Conservation (phyloP, 2,888 invertebrate species). For the Leistus spinibarbis region DNA sequence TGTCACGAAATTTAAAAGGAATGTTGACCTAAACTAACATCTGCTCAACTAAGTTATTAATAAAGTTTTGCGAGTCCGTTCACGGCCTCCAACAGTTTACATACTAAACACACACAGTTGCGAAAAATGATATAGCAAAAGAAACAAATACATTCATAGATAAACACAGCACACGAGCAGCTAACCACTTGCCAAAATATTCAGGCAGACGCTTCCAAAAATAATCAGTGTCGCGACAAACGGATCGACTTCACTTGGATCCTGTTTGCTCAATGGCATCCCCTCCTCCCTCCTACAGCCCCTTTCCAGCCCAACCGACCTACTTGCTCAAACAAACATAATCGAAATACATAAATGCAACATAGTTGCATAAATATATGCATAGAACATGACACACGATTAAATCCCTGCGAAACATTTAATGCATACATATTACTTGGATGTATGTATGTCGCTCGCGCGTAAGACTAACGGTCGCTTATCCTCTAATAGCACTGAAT, state of each 20-base stretch:
- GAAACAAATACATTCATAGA: background rate
- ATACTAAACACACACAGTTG: slow-evolving; percentile 7
- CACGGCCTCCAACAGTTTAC: slow-evolving; percentile 23
- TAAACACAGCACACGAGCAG: background rate
- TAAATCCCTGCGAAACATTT: background rate
- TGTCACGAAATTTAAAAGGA: too few relatives aligned
- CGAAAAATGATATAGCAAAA: slow-evolving; percentile 19
- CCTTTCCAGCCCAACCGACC: slow-evolving; percentile 11
- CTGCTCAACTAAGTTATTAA: background rate
- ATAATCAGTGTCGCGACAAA: slow-evolving; percentile 21
- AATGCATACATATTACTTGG: too few relatives aligned
- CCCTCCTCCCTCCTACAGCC: slow-evolving; percentile 11
- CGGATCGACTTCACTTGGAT: slow-evolving; percentile 9
- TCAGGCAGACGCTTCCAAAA: slow-evolving; percentile 33
- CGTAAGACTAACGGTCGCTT: too few relatives aligned
- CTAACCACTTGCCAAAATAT: slow-evolving; percentile 20
- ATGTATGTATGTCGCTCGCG: too few relatives aligned
- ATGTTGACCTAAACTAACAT: background rate
- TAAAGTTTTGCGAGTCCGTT: background rate
- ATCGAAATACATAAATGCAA: background rate
- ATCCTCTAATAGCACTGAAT: too few relatives aligned
- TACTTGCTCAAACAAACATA: slow-evolving; percentile 13
- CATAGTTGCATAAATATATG: background rate
- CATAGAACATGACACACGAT: background rate
- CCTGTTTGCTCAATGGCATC: slow-evolving; percentile 24